Evolutionary conservation across 2,113 vertebrate genomes (phyloP).

Genomic region (Corythaeola cristata): DNA sequence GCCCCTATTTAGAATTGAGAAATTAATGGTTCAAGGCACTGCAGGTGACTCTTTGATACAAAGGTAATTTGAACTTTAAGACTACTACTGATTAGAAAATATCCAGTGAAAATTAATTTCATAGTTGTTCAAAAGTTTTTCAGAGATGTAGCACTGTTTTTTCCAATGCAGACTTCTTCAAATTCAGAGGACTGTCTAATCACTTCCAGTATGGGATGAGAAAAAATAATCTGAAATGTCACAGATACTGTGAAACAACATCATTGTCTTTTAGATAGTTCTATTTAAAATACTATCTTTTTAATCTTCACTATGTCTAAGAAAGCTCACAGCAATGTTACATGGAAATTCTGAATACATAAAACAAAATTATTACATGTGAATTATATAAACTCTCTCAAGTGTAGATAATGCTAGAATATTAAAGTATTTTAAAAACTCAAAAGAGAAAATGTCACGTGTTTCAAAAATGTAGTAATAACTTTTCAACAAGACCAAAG

Average conservation of each 20-base stretch:
- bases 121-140: background rate
- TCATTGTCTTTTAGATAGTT: background rate
- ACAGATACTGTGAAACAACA: background rate
- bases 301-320: background rate
- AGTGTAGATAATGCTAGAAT: background rate
- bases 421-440: background rate
- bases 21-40: background rate
- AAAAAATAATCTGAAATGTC: background rate
- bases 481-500: background rate
- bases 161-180: background rate
- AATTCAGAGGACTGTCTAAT: background rate
- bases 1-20: background rate
- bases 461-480: background rate
- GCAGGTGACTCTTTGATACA: background rate
- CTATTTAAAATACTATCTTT: background rate
- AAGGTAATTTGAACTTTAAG: background rate
- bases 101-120: background rate
- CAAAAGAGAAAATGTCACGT: background rate
- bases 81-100: background rate
- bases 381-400: background rate
- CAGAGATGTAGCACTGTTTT: background rate
- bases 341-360: background rate
- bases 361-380: background rate
- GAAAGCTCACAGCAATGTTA: background rate
- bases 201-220: background rate